Evolutionary conservation across 1,140 invertebrate genomes (phyloP), one percentile per base, ranked within the genome.

Genomic region (Asbolus verrucosus): DNA sequence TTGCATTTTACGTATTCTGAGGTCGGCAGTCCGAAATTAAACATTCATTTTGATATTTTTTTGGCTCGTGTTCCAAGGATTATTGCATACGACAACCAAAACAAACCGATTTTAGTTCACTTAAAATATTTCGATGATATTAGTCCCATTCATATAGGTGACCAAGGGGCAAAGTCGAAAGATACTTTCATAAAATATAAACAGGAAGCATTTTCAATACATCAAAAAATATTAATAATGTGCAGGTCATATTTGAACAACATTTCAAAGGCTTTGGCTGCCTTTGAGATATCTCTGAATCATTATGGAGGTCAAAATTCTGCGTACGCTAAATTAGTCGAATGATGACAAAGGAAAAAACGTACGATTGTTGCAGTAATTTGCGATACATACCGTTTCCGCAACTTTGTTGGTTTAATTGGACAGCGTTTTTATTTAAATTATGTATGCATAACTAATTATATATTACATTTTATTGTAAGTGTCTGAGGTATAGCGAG

Each of bases 331-430:
- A 54, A 54, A 54, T 54, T 54, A 27, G 19, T 54, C 19, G 21
- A 54, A 54, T 54, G 46, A 54, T 54, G 46, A 54, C 46, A 54
- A 54, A 54, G 46, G 46, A 54, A 54, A 50, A 54, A 54, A 54
- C 46, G 21, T 27, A 27, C 46, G 46, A 54, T 54, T 54, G 46
- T 54, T 27, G 19, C 46, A 54, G 46, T 54, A 54, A 54, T 54
- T 54, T 54, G 46, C 27, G 46, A 54, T 54, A 54, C 46, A 54
- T 24, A 54, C 19, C 36, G 24, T 63, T 63, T 63, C 61, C 61
- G 61, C 39, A 41, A 41, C 61, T 41, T 63, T 63, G 61, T 63
- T 63, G 33, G 14, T 63, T 63, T 63, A 63, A 63, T 63, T 63
- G 61, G 61, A 63, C 41, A 14, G 61, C 33, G 36, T 31, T 63